Percentiles rank a stretch among this genome's conserved stretches.
Evolutionary conservation across 2,888 invertebrate genomes (phyloP).

Genomic region (Tridacna gigas): DNA sequence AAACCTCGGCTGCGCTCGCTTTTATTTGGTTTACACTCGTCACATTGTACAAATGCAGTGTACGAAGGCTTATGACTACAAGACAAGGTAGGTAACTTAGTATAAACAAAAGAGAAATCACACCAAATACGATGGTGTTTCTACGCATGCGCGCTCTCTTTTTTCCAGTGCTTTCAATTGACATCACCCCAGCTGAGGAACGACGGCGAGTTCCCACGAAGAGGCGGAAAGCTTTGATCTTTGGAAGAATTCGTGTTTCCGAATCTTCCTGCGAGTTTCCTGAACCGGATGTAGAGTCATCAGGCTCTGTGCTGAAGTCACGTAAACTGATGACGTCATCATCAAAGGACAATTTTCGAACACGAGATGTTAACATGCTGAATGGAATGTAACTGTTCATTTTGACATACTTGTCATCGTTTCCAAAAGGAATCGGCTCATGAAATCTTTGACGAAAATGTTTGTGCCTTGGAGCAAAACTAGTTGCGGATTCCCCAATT

Average conservation of each 20-base stretch:
- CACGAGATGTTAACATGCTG: not conserved
- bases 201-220: not conserved
- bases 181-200: not conserved
- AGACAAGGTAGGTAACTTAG: slow-evolving; percentile 51
- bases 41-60: slow-evolving; percentile 30
- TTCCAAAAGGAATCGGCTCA: slow-evolving; percentile 9
- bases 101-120: slow-evolving; percentile 39
- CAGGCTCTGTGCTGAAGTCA: not conserved
- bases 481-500: slow-evolving; percentile 27
- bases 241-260: not conserved
- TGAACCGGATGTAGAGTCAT: not conserved
- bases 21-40: slow-evolving; percentile 1
- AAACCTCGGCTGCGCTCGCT: slow-evolving; percentile 36
- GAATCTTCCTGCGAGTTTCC: not conserved
- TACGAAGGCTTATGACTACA: slow-evolving; percentile 25
- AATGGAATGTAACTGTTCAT: slow-evolving; percentile 14
- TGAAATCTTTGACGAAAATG: not conserved
- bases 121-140: slow-evolving; percentile 40
- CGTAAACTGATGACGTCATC: slow-evolving; percentile 3
- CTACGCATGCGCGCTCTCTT: slow-evolving; percentile 37
- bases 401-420: not conserved
- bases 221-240: not conserved
- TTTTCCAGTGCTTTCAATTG: slow-evolving; percentile 21
- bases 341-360: slow-evolving; percentile 12
- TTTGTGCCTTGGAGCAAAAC: not conserved